Conservation (phyloP, 2,888 invertebrate species). For the Gari tellinella region DNA sequence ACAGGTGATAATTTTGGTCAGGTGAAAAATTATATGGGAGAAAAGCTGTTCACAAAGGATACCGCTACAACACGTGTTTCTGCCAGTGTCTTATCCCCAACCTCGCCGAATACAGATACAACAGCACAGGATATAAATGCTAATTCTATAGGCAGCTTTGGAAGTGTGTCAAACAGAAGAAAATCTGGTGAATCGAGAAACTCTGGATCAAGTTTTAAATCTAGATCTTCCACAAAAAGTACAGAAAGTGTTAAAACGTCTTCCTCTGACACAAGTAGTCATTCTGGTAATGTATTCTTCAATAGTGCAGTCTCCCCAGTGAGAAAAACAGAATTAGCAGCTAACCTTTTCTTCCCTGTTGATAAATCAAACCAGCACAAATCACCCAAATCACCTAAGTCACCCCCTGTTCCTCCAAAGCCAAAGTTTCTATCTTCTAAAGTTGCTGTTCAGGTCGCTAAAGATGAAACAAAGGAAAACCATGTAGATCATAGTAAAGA, state of each 20-base stretch:
- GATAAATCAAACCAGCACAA: not conserved
- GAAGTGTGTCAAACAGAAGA: conserved; percentile 63
- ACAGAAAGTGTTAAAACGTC: conserved; percentile 36
- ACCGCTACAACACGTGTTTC: conserved; percentile 80
- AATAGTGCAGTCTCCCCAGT: conserved; percentile 54
- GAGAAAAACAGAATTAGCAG: conserved; percentile 52
- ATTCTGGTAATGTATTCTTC: conserved; percentile 45
- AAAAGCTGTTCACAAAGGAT: conserved; percentile 81
- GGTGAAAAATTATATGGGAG: conserved; percentile 69
- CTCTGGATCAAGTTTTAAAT: conserved; percentile 57
- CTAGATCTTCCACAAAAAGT: conserved; percentile 48
- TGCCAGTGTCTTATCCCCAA: conserved; percentile 68
- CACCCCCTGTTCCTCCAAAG: not conserved
- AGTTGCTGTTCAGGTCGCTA: conserved; percentile 29
- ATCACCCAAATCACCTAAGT: conserved; percentile 7
- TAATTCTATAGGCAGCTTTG: conserved; percentile 79
- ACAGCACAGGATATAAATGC: conserved; percentile 72
- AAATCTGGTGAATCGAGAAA: conserved; percentile 54
- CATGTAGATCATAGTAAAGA: conserved; percentile 1
- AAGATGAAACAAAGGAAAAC: conserved; percentile 7
- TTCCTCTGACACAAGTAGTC: conserved; percentile 12
- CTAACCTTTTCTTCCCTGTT: conserved; percentile 39
- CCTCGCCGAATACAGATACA: conserved; percentile 58
- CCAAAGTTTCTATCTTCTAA: conserved; percentile 23
- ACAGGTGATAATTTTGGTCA: conserved; percentile 52